Evolutionary conservation across 2,888 invertebrate genomes (phyloP).

Genomic region (Tiliacea citrago): DNA sequence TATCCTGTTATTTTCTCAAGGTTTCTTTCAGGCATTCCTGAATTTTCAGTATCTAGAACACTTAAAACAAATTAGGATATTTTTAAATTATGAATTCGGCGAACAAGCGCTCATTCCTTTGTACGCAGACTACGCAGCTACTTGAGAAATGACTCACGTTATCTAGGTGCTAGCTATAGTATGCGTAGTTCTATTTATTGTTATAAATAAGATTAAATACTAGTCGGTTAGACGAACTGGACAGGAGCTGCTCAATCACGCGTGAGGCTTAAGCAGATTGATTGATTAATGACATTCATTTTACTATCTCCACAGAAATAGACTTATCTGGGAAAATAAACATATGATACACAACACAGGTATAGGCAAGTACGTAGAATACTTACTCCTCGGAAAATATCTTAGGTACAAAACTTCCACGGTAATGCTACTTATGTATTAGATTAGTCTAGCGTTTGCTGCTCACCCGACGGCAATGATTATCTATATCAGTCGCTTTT

Average conservation of each 20-base stretch:
- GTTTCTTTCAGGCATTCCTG: not conserved
- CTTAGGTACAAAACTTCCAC: not conserved
- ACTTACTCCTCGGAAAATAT: not conserved
- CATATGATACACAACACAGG: not conserved
- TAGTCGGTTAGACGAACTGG: conserved; percentile 22
- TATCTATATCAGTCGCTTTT: no score
- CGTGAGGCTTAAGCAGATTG: conserved; percentile 5
- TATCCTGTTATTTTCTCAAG: conserved; percentile 5
- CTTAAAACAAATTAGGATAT: conserved; percentile 44
- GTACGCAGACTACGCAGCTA: conserved; percentile 25
- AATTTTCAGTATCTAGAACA: conserved; percentile 27
- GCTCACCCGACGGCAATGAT: not conserved
- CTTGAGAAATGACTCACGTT: conserved; percentile 42
- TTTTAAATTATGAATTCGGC: conserved; percentile 47
- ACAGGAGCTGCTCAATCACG: conserved; percentile 42
- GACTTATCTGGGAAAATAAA: not conserved
- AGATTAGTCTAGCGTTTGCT: not conserved
- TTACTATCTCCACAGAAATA: conserved; percentile 14
- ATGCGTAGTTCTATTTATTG: conserved; percentile 42
- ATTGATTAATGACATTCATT: conserved; percentile 43
- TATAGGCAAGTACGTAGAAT: not conserved
- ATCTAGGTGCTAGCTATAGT: conserved; percentile 6
- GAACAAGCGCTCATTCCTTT: conserved; percentile 45
- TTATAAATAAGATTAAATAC: conserved; percentile 50
- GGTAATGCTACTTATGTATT: not conserved